Evolutionary conservation across 1,140 invertebrate genomes (phyloP).

Genomic region (Coelopa frigida): DNA sequence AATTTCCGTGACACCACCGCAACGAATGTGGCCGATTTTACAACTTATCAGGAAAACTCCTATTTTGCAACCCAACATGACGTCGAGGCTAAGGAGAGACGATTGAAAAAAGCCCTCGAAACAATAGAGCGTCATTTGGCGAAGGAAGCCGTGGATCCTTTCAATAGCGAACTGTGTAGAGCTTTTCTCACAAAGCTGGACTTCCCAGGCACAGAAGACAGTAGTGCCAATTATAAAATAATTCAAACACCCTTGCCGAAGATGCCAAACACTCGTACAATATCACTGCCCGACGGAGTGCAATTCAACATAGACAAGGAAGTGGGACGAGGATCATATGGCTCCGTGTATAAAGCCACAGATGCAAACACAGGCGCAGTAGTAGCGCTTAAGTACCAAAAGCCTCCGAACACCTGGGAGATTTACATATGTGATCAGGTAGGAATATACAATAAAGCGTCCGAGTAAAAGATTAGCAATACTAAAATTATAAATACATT

Average conservation of each 20-base stretch:
- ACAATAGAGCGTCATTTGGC: constrained; percentile 36
- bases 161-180: constrained; percentile 52
- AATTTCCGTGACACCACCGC: constrained; percentile 30
- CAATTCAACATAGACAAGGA: constrained; percentile 65
- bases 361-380: constrained; percentile 50
- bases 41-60: constrained; percentile 43
- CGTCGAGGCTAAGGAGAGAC: constrained; percentile 33
- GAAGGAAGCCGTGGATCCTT: constrained; percentile 49
- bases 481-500: constrained; percentile 47
- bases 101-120: constrained; percentile 34
- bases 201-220: constrained; percentile 40
- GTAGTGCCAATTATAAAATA: constrained; percentile 35
- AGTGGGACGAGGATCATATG: constrained; percentile 68
- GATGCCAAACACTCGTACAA: constrained; percentile 47
- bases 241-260: constrained; percentile 40
- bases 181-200: constrained; percentile 52
- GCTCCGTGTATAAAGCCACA: constrained; percentile 58
- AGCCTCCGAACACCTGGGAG: constrained; percentile 72
- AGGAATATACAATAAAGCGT: constrained; percentile 39
- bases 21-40: constrained; percentile 24
- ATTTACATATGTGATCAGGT: constrained; percentile 75
- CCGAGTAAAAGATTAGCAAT: constrained; percentile 57
- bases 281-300: constrained; percentile 48
- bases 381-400: constrained; percentile 70
- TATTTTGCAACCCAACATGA: constrained; percentile 43